Evolutionary conservation across 2,797 vertebrate species (phyloP).

Genomic region (Squalus acanthias): DNA sequence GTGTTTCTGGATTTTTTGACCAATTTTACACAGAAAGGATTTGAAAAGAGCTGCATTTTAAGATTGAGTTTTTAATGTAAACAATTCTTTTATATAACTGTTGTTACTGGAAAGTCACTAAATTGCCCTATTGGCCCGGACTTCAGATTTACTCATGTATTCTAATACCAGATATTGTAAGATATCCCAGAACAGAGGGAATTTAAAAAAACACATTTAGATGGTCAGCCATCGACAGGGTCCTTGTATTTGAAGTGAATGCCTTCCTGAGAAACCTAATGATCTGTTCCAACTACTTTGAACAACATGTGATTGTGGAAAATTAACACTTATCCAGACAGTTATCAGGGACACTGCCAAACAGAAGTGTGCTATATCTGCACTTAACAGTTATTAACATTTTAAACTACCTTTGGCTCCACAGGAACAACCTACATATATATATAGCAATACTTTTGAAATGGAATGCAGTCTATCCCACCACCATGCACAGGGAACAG

Average conservation of each 20-base stretch:
- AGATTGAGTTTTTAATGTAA: background rate
- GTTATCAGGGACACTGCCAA: background rate
- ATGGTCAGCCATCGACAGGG: background rate
- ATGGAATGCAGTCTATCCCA: background rate
- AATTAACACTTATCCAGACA: background rate
- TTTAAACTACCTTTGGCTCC: background rate
- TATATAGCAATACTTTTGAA: background rate
- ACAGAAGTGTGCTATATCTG: background rate
- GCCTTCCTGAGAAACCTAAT: background rate
- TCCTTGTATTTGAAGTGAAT: background rate
- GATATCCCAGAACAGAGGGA: background rate
- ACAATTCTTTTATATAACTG: background rate
- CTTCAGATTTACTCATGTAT: background rate
- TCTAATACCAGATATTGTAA: background rate
- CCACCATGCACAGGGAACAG: background rate
- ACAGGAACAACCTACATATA: background rate
- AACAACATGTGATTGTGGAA: background rate
- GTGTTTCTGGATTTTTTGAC: background rate
- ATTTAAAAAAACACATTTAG: background rate
- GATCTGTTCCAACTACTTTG: background rate
- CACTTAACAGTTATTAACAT: background rate
- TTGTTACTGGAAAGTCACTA: background rate
- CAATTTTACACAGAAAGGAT: background rate
- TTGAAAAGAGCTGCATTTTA: background rate
- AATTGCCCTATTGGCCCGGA: background rate